Evolutionary conservation across 2,113 vertebrate species (phyloP).

Genomic region (Ammospiza nelsoni): DNA sequence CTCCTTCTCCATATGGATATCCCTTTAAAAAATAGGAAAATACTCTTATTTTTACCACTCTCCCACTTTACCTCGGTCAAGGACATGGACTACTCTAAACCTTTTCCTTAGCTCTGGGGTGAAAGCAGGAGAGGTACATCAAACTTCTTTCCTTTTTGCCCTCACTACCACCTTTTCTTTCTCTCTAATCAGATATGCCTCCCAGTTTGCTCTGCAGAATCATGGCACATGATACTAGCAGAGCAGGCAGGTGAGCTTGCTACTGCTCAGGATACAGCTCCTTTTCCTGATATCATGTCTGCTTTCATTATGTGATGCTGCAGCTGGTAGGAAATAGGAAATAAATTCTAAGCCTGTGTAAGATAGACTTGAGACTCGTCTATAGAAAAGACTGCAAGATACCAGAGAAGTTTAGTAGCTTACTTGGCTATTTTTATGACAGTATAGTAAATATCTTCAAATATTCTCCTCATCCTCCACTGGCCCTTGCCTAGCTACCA

Average conservation of each 20-base stretch:
- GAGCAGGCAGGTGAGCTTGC: not conserved
- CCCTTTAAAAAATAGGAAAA: not conserved
- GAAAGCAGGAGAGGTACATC: not conserved
- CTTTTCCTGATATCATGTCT: not conserved
- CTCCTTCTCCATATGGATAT: not conserved
- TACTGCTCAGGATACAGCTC: not conserved
- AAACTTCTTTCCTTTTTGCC: not conserved
- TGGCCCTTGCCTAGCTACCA: conserved; percentile 44
- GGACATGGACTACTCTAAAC: not conserved
- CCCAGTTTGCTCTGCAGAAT: not conserved
- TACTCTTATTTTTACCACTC: not conserved
- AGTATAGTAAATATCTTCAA: conserved; percentile 66
- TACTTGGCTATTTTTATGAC: conserved; percentile 54
- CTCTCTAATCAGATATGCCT: not conserved
- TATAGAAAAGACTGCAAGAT: conserved; percentile 58
- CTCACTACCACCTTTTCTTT: not conserved
- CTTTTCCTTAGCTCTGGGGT: not conserved
- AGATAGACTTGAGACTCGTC: conserved; percentile 53
- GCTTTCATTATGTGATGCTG: not conserved
- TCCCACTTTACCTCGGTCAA: not conserved
- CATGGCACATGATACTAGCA: not conserved
- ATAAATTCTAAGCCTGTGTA: conserved; percentile 38
- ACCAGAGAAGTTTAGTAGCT: conserved; percentile 65
- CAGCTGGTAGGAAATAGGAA: conserved; percentile 33
- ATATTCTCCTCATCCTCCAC: not conserved